A percentile compares a stretch with the other conserved stretches of the same genome.
Conservation (phyloP, 2,113 vertebrate genomes). For the Trochalopteron elliotii region DNA sequence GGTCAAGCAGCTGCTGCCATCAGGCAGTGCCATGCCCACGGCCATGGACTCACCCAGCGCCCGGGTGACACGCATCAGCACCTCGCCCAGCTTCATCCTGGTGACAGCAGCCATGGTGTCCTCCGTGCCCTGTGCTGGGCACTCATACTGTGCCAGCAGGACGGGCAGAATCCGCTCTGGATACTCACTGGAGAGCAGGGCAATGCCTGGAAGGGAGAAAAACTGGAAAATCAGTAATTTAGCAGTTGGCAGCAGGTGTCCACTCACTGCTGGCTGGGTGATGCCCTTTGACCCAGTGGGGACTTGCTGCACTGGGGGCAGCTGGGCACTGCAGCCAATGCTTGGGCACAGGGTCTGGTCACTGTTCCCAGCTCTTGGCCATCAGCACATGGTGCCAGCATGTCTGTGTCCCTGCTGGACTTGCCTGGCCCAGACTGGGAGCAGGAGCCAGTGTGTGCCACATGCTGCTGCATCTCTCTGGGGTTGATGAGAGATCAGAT, state of each 20-base stretch:
- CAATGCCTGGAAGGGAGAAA: constrained; percentile 74
- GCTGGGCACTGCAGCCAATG: background rate
- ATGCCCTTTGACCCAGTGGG: accelerated
- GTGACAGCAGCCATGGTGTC: constrained; percentile 67
- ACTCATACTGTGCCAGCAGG: constrained; percentile 80
- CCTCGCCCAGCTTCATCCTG: constrained; percentile 92
- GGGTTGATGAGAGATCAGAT: background rate
- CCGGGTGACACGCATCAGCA: constrained; percentile 87
- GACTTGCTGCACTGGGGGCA: background rate
- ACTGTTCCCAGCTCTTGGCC: background rate
- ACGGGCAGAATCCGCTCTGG: constrained; percentile 82
- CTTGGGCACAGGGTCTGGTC: accelerated
- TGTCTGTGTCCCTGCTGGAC: accelerated
- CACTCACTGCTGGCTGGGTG: background rate
- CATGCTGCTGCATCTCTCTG: accelerated
- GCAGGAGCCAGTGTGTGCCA: accelerated
- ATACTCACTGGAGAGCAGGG: constrained; percentile 81
- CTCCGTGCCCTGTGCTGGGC: background rate
- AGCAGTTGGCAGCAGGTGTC: background rate
- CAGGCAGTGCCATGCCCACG: accelerated
- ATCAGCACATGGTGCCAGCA: accelerated
- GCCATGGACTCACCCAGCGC: constrained; percentile 83
- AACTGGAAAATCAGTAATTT: background rate
- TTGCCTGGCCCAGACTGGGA: background rate
- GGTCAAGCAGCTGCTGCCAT: accelerated